Percentiles rank a stretch among this genome's conserved stretches.
Evolutionary conservation across 2,888 invertebrate genomes (phyloP).

Genomic region (Agrypnus murinus): DNA sequence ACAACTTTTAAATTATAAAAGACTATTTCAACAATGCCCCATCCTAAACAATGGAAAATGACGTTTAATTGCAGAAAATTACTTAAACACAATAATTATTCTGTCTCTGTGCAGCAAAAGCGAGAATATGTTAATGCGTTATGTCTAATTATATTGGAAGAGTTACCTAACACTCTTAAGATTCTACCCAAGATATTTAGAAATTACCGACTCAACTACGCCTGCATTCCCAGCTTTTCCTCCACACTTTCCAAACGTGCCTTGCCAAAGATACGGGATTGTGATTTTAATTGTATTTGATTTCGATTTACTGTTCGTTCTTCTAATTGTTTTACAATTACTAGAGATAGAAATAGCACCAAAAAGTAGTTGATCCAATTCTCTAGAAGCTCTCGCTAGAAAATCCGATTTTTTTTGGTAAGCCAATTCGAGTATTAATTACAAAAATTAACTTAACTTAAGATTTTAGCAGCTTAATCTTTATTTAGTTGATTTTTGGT

Average conservation of each 20-base stretch:
- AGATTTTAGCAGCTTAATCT: no score
- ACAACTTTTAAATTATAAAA: conserved; percentile 29
- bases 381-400: not conserved
- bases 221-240: conserved; percentile 19
- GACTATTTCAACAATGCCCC: conserved; percentile 20
- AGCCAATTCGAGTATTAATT: no score
- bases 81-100: conserved; percentile 53
- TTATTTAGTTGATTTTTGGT: no score
- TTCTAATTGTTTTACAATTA: conserved; percentile 1
- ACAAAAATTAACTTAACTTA: no score
- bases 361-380: conserved; percentile 1
- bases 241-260: conserved; percentile 10
- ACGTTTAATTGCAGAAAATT: conserved; percentile 55
- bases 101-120: conserved; percentile 47
- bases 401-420: no score
- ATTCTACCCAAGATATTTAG: conserved; percentile 7
- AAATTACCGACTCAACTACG: not conserved
- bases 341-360: not conserved
- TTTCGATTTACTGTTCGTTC: conserved; percentile 19
- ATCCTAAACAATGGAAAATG: conserved; percentile 50
- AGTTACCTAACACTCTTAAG: conserved; percentile 34
- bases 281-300: conserved; percentile 23
- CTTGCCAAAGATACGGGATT: not conserved
- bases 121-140: conserved; percentile 55
- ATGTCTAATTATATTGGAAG: conserved; percentile 45